Evolutionary conservation across 2,113 vertebrate genomes (phyloP).

Genomic region (Mystacornis crossleyi): DNA sequence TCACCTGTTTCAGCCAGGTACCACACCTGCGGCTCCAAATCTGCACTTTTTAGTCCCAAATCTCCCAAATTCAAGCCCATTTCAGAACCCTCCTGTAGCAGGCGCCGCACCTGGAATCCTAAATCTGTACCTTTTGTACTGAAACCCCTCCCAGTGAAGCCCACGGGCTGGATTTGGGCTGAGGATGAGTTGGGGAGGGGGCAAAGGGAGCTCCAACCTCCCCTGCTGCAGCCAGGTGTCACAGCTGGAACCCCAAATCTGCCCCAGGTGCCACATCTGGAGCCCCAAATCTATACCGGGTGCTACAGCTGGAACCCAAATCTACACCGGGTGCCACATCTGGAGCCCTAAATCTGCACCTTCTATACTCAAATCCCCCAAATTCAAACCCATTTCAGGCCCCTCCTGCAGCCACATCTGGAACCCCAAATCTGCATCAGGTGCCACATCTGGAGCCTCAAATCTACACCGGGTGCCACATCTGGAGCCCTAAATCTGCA

Average conservation of each 20-base stretch:
- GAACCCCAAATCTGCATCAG: too few species aligned
- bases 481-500: not conserved
- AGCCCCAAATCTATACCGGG: too few species aligned
- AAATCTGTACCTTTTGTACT: not conserved
- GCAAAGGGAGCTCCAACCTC: not conserved
- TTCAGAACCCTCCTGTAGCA: not conserved
- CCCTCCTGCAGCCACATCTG: too few species aligned
- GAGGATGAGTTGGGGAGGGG: not conserved
- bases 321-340: too few species aligned
- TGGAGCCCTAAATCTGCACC: too few species aligned
- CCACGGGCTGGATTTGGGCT: not conserved
- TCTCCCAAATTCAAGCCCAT: not conserved
- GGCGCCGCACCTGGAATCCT: not conserved
- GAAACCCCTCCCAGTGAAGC: not conserved
- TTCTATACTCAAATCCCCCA: too few species aligned
- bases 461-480: too few species aligned
- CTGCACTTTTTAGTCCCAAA: not conserved
- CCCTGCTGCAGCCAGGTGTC: not conserved
- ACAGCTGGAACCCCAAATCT: not conserved
- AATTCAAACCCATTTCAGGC: too few species aligned
- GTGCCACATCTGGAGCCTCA: too few species aligned
- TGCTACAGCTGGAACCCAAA: too few species aligned
- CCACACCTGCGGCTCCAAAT: not conserved
- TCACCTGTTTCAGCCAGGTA: not conserved
- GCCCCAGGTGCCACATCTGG: not conserved